Base-by-base conservation (phyloP, 2,888 invertebrate species). In the Athalia rosae region DNA sequence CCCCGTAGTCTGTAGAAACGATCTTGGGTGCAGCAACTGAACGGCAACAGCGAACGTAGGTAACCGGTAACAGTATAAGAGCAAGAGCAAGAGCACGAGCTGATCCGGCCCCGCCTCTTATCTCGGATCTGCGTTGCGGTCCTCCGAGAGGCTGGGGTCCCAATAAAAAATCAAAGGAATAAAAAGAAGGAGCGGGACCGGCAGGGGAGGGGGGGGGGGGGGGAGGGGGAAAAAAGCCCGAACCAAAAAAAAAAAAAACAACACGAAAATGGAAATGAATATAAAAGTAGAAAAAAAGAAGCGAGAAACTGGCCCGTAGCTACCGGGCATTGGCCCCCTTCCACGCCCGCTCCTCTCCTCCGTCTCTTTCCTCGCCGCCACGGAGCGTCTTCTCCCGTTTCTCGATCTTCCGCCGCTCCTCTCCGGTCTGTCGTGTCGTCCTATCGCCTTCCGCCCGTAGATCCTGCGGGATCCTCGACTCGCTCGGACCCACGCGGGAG, bases 261-360 rank as follows among this genome's bases (percentile, higher is more conserved):
- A n/a, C n/a, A n/a, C n/a, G 28, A 53, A 53, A 53, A n/a, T 11
- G n/a, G 53, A 53, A 53, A 53, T 11, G 53, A 53, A 53, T 15
- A 15, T 8, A 61, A 13, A 13, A 28, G 4, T 8, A 61, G 8
- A 13, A 28, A 13, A 28, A 61, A 8, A 8, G 28, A 61, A 61
- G 15, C 11, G 61, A 61, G 15, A 3, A 43, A 41, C 61, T 74
- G 61, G 53, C 62, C 74, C 74, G 74, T 74, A 62, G 74, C 74
- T 74, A 74, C 74, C 74, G 74, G 74, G 74, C 74, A 62, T 74
- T 74, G 74, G 74, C 59, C 62, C 74, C 74, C 74, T 50, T 61
- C 74, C 74, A 74, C 61, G 41, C 28, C 48, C 41, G 15, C 3
- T 48, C 58, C 61, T 61, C 28, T 13, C 48, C 7, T n/a, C 13